Conservation (phyloP, 2,113 vertebrate species). For the Danionella cerebrum region DNA sequence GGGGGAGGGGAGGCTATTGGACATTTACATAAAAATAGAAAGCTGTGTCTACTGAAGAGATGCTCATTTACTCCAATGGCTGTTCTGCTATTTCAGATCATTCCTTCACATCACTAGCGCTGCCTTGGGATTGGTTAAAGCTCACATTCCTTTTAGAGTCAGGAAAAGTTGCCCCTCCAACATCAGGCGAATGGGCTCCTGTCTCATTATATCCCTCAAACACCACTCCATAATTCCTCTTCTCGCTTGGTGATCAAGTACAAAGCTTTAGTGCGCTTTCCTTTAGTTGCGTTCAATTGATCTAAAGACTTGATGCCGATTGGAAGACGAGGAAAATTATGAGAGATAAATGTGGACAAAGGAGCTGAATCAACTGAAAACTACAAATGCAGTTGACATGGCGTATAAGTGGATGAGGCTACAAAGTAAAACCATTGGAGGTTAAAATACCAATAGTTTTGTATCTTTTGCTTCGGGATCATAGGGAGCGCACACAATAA, state of each 20-base stretch:
- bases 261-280: slow-evolving; percentile 50
- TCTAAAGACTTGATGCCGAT: slow-evolving; percentile 63
- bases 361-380: neutral
- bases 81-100: slow-evolving; percentile 46
- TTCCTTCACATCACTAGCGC: slow-evolving; percentile 40
- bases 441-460: no score
- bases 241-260: slow-evolving; percentile 44
- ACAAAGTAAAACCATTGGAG: no score
- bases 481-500: no score
- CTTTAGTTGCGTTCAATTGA: slow-evolving; percentile 27
- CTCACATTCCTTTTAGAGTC: slow-evolving; percentile 27
- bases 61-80: slow-evolving; percentile 48
- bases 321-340: slow-evolving; percentile 50
- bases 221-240: neutral
- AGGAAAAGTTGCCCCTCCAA: slow-evolving; percentile 33
- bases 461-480: no score
- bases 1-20: slow-evolving; percentile 23
- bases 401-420: neutral
- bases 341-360: neutral
- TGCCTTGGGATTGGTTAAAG: slow-evolving; percentile 52
- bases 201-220: slow-evolving; percentile 40
- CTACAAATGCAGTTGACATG: neutral
- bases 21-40: slow-evolving; percentile 61
- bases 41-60: slow-evolving; percentile 32
- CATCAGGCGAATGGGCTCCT: slow-evolving; percentile 28